Evolutionary conservation across 2,888 invertebrate genomes (phyloP), one percentile per base, ranked within the genome.

Genomic region (Nomada hirtipes): DNA sequence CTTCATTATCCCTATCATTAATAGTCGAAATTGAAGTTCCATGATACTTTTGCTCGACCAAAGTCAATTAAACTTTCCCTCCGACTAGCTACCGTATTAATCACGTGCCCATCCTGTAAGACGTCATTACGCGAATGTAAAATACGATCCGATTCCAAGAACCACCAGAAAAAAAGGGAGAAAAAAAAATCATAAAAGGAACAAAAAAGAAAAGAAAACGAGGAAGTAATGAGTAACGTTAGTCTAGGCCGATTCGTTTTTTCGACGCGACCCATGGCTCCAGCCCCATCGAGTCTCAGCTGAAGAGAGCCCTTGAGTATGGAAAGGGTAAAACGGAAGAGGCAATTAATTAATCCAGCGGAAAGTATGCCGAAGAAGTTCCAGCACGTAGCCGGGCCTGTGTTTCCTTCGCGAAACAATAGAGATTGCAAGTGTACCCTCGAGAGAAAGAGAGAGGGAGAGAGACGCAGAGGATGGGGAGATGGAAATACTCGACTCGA

Each of bases 381-480:
- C 75, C 76, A 64, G 64, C 86, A 67, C 73, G 73, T 82, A 63
- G 55, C 61, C 26, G 52, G 36, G 71, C 76, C 82, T 65, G 77
- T 84, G 83, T 88, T 87, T 84, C 82, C 83, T 83, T 79, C 79
- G 75, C 70, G 85, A 89, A 86, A 90, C 90, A 90, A 90, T 90
- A 73, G 84, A 83, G 82, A 88, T 84, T 83, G 82, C 85, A 69
- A 84, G 83, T 83, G 76, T 82, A 78, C 79, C 82, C 81, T 82
- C 80, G 80, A 82, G 73, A 80, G 68, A 64, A 50, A 60, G 60
- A 42, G 65, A 72, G 13, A 20, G n/a, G 29, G 73, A 42, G 53
- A 57, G 55, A 60, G 73, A 65, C 73, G 79, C 72, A 70, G 50
- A 70, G 59, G 29, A 18, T 4, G 13, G 73, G 60, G 20, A 74